Conservation (phyloP, 2,888 invertebrate genomes). For the Leptopilina syphax region DNA sequence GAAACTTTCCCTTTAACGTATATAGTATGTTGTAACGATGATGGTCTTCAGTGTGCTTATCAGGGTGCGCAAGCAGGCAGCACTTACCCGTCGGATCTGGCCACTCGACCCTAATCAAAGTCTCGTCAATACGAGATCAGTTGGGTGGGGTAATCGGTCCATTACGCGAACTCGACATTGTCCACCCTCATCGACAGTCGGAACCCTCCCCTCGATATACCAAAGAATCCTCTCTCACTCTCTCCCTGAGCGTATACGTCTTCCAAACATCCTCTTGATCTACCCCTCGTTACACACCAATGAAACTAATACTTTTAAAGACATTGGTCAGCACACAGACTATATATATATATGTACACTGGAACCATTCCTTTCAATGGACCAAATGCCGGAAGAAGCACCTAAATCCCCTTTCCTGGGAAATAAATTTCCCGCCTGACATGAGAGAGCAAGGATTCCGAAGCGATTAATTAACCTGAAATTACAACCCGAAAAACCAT, state of each 20-base stretch:
- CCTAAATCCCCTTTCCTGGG: conserved; percentile 18
- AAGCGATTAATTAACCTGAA: conserved; percentile 13
- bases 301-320: conserved; percentile 15
- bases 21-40: conserved; percentile 42
- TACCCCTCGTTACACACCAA: conserved; percentile 50
- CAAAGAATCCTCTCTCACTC: conserved; percentile 44
- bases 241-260: conserved; percentile 50
- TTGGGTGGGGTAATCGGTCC: conserved; percentile 75
- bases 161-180: conserved; percentile 74
- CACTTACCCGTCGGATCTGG: conserved; percentile 74
- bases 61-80: conserved; percentile 62
- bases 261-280: conserved; percentile 60
- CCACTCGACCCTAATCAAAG: conserved; percentile 77
- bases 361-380: conserved; percentile 21
- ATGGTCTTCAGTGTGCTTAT: conserved; percentile 58
- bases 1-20: conserved; percentile 6
- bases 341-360: neutral
- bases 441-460: neutral
- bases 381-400: conserved; percentile 25
- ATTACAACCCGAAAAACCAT: neutral
- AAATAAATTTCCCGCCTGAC: conserved; percentile 27
- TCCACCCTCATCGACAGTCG: conserved; percentile 67
- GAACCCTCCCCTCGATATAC: conserved; percentile 38
- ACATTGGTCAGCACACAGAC: conserved; percentile 21
- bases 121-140: conserved; percentile 76